Conservation (phyloP, 2,113 vertebrate species). For the Ornithorhynchus anatinus region DNA sequence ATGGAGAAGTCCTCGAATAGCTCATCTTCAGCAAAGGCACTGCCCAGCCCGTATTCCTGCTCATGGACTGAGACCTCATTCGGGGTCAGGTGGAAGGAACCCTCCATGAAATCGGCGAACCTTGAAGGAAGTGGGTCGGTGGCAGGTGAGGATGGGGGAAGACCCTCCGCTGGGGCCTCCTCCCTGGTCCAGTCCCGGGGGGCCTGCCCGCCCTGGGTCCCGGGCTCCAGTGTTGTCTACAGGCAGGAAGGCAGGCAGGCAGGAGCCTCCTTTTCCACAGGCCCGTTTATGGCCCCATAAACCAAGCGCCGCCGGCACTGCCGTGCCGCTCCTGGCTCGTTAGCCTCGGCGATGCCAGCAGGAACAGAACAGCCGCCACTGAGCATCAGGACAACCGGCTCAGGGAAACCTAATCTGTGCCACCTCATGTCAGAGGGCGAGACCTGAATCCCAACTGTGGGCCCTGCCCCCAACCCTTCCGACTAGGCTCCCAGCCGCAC, state of each 20-base stretch:
- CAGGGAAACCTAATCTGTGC: too few relatives aligned
- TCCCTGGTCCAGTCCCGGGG: not conserved
- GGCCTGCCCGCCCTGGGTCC: not conserved
- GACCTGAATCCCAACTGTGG: too few relatives aligned
- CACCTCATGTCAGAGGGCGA: too few relatives aligned
- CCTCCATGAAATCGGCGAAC: conserved; percentile 94
- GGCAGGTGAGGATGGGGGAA: not conserved
- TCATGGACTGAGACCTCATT: conserved; percentile 85
- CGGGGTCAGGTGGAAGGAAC: conserved; percentile 82
- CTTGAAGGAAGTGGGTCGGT: conserved; percentile 62
- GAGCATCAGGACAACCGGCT: too few relatives aligned
- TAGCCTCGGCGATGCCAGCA: too few relatives aligned
- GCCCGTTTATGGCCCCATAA: too few relatives aligned
- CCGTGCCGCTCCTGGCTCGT: too few relatives aligned
- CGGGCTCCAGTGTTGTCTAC: not conserved
- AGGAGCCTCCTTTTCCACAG: too few relatives aligned
- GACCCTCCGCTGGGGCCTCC: not conserved
- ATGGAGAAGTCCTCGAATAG: conserved; percentile 80
- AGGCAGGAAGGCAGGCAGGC: not conserved
- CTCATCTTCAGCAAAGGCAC: conserved; percentile 78
- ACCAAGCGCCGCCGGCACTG: too few relatives aligned
- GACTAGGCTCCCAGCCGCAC: too few relatives aligned
- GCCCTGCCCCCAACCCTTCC: too few relatives aligned
- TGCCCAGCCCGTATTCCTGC: conserved; percentile 83
- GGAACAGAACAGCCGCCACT: too few relatives aligned